These are phyloP conservation scores for Climacteris rufus DNA, from an alignment of 2,113 vertebrate genomes.

Conservation along the genomic window DNA sequence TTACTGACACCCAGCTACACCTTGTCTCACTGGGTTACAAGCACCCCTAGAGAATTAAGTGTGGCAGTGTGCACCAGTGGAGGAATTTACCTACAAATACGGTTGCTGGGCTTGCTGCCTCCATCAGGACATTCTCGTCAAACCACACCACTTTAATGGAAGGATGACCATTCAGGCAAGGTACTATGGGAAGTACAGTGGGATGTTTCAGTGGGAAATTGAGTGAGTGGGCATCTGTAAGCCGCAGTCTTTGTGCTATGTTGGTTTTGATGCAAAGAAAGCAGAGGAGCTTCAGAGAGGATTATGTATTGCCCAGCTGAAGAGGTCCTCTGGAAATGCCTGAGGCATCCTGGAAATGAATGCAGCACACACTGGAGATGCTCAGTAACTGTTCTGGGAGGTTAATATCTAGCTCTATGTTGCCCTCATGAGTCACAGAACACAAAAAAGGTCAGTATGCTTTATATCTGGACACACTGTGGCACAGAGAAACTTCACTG, in stretches of 20 bases:
- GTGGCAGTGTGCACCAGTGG: neutral
- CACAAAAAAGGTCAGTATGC: neutral
- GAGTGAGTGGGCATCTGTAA: neutral
- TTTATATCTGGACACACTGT: neutral
- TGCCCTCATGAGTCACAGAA: neutral
- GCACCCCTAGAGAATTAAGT: neutral
- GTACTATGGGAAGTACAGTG: neutral
- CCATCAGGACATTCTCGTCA: neutral
- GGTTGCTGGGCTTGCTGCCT: neutral
- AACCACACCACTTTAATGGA: neutral
- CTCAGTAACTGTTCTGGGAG: neutral
- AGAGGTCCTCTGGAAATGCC: neutral
- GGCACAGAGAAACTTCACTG: neutral
- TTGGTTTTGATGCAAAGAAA: neutral
- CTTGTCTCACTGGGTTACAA: neutral
- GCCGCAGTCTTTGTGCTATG: accelerated
- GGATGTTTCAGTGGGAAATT: neutral
- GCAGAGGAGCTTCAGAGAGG: neutral
- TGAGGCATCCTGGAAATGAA: neutral
- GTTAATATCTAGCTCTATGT: neutral
- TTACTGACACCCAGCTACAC: neutral
- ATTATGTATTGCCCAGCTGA: neutral
- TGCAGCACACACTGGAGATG: neutral
- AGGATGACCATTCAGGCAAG: neutral
- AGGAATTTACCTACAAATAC: neutral